These are phyloP conservation scores for Pseudorhiza aurosa DNA, from an alignment of 30 jellyfish, hydroid and myxozoan species.

Conservation along the genomic window DNA sequence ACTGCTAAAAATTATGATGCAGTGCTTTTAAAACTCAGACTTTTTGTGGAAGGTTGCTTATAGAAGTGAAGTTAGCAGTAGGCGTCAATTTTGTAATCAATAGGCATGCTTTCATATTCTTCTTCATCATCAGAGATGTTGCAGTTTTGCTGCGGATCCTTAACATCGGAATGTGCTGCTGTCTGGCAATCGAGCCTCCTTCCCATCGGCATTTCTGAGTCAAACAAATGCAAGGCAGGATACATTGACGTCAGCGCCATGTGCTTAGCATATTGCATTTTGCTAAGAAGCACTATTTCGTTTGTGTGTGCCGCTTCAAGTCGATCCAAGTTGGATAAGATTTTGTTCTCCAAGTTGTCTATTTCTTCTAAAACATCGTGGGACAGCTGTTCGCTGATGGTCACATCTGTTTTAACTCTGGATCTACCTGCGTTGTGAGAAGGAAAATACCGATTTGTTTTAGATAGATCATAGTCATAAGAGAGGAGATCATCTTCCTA, in stretches of 20 bases:
- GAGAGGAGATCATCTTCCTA: no score
- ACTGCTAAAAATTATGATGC: no score
- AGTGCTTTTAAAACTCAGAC: no score
- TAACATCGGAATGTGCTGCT: not conserved
- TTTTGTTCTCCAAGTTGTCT: not conserved
- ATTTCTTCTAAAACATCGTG: not conserved
- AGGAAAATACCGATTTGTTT: no score
- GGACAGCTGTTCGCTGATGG: not conserved
- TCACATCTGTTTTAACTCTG: not conserved
- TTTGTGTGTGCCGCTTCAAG: conserved; percentile 9
- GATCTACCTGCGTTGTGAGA: conserved; percentile 3
- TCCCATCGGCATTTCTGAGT: conserved; percentile 22
- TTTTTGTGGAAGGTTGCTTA: no score
- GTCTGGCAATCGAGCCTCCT: not conserved
- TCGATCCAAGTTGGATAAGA: not conserved
- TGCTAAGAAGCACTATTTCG: conserved; percentile 7
- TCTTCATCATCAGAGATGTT: conserved; percentile 12
- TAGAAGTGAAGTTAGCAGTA: not conserved
- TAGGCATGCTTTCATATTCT: not conserved
- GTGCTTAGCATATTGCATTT: conserved; percentile 4
- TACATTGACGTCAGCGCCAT: conserved; percentile 9
- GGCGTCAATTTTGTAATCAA: conserved; percentile 12
- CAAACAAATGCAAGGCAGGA: conserved; percentile 17
- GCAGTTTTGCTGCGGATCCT: not conserved
- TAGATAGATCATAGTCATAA: no score